Evolutionary conservation across 2,113 vertebrate genomes (phyloP).

Genomic region (Amphiprion ocellaris): DNA sequence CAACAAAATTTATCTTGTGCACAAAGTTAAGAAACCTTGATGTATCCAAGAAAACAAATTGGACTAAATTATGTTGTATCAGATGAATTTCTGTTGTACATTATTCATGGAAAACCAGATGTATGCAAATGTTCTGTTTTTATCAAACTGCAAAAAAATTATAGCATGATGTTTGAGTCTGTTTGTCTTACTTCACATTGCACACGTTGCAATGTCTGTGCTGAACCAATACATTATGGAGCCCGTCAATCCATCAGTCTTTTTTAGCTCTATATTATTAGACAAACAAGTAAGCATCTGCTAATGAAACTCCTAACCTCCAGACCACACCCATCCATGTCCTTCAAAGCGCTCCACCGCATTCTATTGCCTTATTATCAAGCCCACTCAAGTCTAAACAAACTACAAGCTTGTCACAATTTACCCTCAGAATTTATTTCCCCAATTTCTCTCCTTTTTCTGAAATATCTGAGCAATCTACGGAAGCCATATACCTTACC

Average conservation of each 20-base stretch:
- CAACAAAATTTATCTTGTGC: no score
- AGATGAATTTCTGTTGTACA: no score
- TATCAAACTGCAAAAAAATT: background rate
- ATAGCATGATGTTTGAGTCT: no score
- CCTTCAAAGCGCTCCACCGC: slow-evolving; percentile 15
- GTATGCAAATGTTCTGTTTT: background rate
- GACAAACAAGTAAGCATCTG: slow-evolving; percentile 18
- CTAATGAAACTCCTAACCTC: background rate
- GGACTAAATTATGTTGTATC: no score
- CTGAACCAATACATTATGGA: no score
- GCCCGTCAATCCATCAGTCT: background rate
- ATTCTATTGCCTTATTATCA: slow-evolving; percentile 21
- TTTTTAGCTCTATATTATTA: background rate
- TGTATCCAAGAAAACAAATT: no score
- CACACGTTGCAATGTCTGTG: no score
- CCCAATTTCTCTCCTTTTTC: background rate
- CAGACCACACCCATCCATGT: background rate
- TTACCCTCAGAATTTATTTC: background rate
- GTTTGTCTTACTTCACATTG: no score
- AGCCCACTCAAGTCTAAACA: slow-evolving; percentile 24
- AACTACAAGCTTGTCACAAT: slow-evolving; percentile 27
- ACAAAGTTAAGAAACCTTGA: no score
- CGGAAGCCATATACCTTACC: background rate
- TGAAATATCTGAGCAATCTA: slow-evolving; percentile 2
- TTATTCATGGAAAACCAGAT: no score